A percentile compares a stretch with the other conserved stretches of the same genome.
Evolutionary conservation across 2,113 vertebrate species (phyloP).

Genomic region (Perca flavescens): DNA sequence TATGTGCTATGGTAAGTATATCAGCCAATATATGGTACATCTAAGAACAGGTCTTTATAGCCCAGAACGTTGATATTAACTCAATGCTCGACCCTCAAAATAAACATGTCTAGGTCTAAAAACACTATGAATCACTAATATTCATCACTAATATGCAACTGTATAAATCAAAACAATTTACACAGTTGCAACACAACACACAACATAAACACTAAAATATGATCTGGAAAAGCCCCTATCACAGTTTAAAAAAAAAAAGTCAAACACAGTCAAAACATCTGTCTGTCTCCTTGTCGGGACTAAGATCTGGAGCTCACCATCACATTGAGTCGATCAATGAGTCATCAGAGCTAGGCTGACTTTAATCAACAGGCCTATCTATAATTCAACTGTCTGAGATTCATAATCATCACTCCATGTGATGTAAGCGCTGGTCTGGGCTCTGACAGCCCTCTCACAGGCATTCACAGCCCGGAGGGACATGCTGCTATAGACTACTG

Average conservation of each 20-base stretch:
- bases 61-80: background rate
- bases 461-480: conserved; percentile 54
- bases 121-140: background rate
- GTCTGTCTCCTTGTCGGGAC: conserved; percentile 28
- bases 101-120: background rate
- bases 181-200: background rate
- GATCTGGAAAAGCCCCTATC: background rate
- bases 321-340: conserved; percentile 64
- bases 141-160: background rate
- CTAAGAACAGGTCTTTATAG: background rate
- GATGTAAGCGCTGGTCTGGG: conserved; percentile 41
- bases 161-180: background rate
- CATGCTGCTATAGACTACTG: conserved; percentile 36
- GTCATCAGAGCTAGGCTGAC: conserved; percentile 57
- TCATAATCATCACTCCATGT: conserved; percentile 73
- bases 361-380: conserved; percentile 80
- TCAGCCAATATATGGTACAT: background rate
- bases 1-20: background rate
- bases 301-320: conserved; percentile 42
- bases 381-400: conserved; percentile 83
- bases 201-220: background rate
- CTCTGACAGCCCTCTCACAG: conserved; percentile 72
- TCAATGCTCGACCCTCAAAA: background rate
- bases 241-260: conserved; percentile 1
- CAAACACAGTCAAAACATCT: background rate